Percentiles rank a stretch among this genome's conserved stretches.
These are phyloP conservation scores for Megastigmus dorsalis DNA, from an alignment of 2,888 invertebrate species.

Conservation along the genomic window DNA sequence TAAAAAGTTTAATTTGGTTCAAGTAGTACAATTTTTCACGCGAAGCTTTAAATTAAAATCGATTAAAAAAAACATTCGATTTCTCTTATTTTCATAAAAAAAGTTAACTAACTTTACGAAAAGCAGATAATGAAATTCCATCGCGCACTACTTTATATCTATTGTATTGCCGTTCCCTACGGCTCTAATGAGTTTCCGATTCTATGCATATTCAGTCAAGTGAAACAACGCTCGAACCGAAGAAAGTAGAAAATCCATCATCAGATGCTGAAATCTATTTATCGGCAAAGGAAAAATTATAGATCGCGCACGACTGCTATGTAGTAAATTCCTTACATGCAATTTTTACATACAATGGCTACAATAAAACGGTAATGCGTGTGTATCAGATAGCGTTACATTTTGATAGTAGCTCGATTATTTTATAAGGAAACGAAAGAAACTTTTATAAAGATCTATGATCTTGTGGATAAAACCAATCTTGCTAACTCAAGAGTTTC, in stretches of 20 bases:
- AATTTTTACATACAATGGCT: not conserved
- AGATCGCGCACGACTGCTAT: not conserved
- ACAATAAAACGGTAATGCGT: too few relatives aligned
- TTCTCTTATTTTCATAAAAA: not conserved
- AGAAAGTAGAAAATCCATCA: slow-evolving; percentile 15
- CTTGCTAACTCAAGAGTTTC: too few relatives aligned
- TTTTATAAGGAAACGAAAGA: too few relatives aligned
- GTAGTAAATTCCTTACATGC: not conserved
- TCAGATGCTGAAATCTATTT: not conserved
- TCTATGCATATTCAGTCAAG: slow-evolving; percentile 20
- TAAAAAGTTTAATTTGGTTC: too few relatives aligned
- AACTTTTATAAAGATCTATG: too few relatives aligned
- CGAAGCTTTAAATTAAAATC: too few relatives aligned
- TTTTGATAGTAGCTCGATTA: too few relatives aligned
- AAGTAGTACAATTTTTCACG: too few relatives aligned
- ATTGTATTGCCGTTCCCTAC: not conserved
- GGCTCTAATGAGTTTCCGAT: slow-evolving; percentile 15
- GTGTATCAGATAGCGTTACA: not conserved
- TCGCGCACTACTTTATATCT: too few relatives aligned
- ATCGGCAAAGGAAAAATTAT: not conserved
- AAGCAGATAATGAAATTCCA: not conserved
- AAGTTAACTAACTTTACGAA: not conserved
- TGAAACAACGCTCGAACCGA: slow-evolving; percentile 7
- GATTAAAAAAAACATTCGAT: not conserved
- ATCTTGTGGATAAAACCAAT: too few relatives aligned